Evolutionary conservation across 2,888 invertebrate genomes (phyloP), one percentile per base, ranked within the genome.

Genomic region (Nymphalis polychloros): DNA sequence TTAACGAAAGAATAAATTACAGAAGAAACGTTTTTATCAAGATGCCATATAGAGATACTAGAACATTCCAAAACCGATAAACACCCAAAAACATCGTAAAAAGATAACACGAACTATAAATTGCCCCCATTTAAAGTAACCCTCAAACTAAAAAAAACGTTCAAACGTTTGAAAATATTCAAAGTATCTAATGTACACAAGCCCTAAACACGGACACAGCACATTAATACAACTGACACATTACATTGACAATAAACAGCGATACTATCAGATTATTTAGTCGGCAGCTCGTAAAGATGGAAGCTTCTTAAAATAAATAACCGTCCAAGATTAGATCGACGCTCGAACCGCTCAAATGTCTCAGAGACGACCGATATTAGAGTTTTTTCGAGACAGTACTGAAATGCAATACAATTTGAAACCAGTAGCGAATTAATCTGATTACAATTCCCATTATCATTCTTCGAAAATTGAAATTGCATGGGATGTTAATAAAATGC

Each of bases 211-310:
- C 64, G 65, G 64, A 63, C 62, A 67, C 73, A 67, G 57, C 72
- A 65, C 73, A 73, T 74, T 74, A 73, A 75, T 71, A 75, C 53
- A 50, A 67, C 70, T 68, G 72, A 73, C 76, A 74, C 74, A 75
- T 76, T 75, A 72, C 75, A 67, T 64, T 72, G 76, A 72, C 75
- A 76, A 73, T 76, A 75, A 73, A 75, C 73, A 75, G 69, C 67
- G 73, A 75, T 75, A 76, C 69, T 65, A 75, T 75, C 76, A 62
- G 75, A 76, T 76, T 62, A 73, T 75, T 69, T 46, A 31, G 67
- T 63, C 62, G 70, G 68, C 71, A 67, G 71, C 70, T 71, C 74
- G 71, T 74, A 74, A 74, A 74, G 71, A 71, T 67, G 65, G 64
- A 50, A 47, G 64, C 64, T 63, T 70, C 73, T 67, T 68, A 64